A percentile compares a stretch with the other conserved stretches of the same genome.
Evolutionary conservation across 2,797 vertebrate genomes (phyloP).

Genomic region (Bryconaethiops microstoma): DNA sequence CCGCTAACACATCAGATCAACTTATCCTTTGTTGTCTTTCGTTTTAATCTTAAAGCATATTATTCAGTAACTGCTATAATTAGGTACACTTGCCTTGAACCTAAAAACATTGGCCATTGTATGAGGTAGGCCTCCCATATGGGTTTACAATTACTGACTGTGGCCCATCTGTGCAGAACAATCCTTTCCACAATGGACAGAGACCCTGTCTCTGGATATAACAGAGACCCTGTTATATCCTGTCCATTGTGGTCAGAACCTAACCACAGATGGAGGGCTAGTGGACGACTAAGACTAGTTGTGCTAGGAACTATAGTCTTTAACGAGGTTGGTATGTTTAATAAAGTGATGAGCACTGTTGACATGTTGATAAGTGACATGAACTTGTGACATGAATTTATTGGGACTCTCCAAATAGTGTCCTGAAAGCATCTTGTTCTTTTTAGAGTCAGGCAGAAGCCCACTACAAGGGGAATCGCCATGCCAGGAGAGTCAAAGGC

Average conservation of each 20-base stretch:
- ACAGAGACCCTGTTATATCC: not conserved
- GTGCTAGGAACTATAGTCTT: not conserved
- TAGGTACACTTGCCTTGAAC: too few species aligned
- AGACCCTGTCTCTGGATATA: too few species aligned
- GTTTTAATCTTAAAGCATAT: too few species aligned
- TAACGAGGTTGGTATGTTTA: not conserved
- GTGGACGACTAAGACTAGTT: not conserved
- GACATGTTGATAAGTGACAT: too few species aligned
- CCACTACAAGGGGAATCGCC: constrained; percentile 94
- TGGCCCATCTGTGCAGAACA: too few species aligned
- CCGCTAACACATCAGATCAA: not conserved
- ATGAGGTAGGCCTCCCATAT: too few species aligned
- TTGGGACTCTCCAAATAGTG: not conserved
- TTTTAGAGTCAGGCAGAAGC: constrained; percentile 91
- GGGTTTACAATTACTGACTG: too few species aligned
- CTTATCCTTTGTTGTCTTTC: not conserved
- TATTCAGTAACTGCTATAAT: too few species aligned
- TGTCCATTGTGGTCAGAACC: not conserved
- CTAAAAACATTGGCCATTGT: too few species aligned
- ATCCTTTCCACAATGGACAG: too few species aligned
- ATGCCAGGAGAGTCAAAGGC: constrained; percentile 91
- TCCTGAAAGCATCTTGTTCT: constrained; percentile 13
- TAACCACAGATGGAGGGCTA: not conserved
- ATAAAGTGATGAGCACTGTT: not conserved
- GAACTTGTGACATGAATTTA: too few species aligned